Base-by-base conservation (phyloP, 2,888 invertebrate species). In the Eilema sororculum region DNA sequence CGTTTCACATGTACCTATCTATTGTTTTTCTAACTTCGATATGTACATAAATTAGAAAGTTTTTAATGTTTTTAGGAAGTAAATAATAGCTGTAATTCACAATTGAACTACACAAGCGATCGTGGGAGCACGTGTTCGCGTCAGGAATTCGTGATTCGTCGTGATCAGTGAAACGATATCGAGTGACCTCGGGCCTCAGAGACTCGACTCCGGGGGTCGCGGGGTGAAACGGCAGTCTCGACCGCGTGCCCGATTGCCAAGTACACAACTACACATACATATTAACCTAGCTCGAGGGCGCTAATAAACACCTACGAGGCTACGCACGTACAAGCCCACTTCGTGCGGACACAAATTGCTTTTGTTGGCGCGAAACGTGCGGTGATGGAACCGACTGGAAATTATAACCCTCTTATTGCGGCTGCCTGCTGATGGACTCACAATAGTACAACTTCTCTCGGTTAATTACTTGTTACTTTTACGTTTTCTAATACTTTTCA, bases 281-380 rank as follows among this genome's bases (percentile, higher is more conserved):
- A 87, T 87, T 85, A 89, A 87, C 86, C 88, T 83, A 84, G 84
- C 88, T 86, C 89, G 88, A 87, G 86, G 86, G 86, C 88, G 87
- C 88, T 94, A 93, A 93, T 94, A 93, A 91, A 93, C 94, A 91
- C 93, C 93, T 93, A 90, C 87, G 86, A 93, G 82, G 89, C 93
- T 81, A 89, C 91, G 90, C 94, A 94, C 94, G 93, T 94, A 92
- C 93, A 83, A 87, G 87, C 88, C 87, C 90, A 90, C 90, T 92
- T 87, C 92, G 93, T 90, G 90, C 92, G 89, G 90, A 93, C 94
- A 93, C 92, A 94, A 93, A 94, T 95, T 94, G 93, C 93, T 92
- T 95, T 95, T 94, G 95, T 94, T 93, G 87, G 79, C 85, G 86
- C 82, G 87, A 89, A 86, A 93, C 92, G 93, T 91, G 92, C 87